These are phyloP conservation scores for Puntigrus tetrazona DNA, from an alignment of 2,113 vertebrate species.

Conservation along the genomic window DNA sequence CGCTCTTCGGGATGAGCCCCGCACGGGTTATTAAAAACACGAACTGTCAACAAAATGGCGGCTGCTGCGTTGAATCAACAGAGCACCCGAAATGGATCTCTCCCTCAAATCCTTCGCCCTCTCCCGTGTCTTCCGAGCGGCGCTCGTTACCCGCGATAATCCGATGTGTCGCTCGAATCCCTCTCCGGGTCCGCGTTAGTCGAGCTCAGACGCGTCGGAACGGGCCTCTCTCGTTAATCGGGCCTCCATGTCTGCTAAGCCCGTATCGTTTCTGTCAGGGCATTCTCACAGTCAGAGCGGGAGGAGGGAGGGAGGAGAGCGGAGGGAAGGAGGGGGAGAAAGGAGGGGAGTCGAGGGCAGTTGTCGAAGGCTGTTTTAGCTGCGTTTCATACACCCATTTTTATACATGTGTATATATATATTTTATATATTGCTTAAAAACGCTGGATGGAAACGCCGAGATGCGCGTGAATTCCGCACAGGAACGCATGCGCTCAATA, in stretches of 20 bases:
- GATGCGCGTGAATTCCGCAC: no score
- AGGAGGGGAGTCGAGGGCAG: constrained; percentile 56
- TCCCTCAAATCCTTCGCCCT: constrained; percentile 67
- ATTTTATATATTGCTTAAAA: no score
- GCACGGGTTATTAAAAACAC: constrained; percentile 76
- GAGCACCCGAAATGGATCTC: constrained; percentile 82
- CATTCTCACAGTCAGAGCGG: constrained; percentile 71
- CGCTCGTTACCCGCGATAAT: constrained; percentile 61
- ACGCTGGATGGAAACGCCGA: no score
- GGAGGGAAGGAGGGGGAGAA: constrained; percentile 39
- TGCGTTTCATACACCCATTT: no score
- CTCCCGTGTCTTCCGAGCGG: constrained; percentile 56
- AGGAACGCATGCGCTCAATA: no score
- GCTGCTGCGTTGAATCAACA: constrained; percentile 81
- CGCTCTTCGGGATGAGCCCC: constrained; percentile 63
- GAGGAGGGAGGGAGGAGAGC: constrained; percentile 52
- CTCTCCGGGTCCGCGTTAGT: constrained; percentile 70
- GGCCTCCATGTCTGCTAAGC: constrained; percentile 83
- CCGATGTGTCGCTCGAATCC: constrained; percentile 63
- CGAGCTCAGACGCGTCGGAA: constrained; percentile 75
- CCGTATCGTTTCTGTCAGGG: constrained; percentile 81
- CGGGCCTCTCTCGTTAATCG: constrained; percentile 75
- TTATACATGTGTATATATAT: no score
- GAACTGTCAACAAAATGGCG: constrained; percentile 86
- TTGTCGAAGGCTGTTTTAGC: constrained; percentile 57